Evolutionary conservation across 2,888 invertebrate genomes (phyloP), one percentile per base, ranked within the genome.

Genomic region (Plagiodera versicolora): DNA sequence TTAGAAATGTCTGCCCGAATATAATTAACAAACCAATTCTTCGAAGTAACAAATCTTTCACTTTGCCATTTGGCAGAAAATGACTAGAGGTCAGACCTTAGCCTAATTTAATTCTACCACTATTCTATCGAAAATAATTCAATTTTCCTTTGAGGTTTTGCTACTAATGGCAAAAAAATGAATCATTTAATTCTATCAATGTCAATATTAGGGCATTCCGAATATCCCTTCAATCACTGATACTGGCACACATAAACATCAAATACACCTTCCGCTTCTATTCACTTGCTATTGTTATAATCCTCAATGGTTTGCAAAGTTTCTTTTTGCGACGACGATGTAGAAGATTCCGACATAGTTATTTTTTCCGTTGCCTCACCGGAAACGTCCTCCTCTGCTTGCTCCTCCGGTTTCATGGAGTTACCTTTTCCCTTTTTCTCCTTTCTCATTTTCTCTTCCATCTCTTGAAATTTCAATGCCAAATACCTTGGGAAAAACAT

Each of bases 381-480:
- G 18, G 70, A 67, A 10, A 66, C 62, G 10, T 73, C 72, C 63
- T 74, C 73, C 18, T 63, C 61, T 28, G 67, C 66, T 2, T 52
- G 49, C 51, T 63, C 61, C 56, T 77, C 77, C 56, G 67, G 71
- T 16, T 78, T 78, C 66, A 73, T 77, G 56, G 73, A 30, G 6
- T 70, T 70, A 20, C 68, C 70, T 70, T 84, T 86, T 67, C 77
- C 77, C 67, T 87, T 86, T 68, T 90, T 89, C 69, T 86, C 84
- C 73, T 88, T 86, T 60, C 85, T 86, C 81, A 91, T 86, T 79
- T 91, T 89, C 67, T 90, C 90, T 79, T 93, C 92, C 89, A 92
- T 90, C 80, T 94, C 92, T 81, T 90, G 88, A 75, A 92, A 94
- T 77, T 93, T 93, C 59, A 91, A 80, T 10, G 90, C 90, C 53